Base-by-base conservation (phyloP, 2,797 vertebrate genomes). In the Labeo calbasu region DNA sequence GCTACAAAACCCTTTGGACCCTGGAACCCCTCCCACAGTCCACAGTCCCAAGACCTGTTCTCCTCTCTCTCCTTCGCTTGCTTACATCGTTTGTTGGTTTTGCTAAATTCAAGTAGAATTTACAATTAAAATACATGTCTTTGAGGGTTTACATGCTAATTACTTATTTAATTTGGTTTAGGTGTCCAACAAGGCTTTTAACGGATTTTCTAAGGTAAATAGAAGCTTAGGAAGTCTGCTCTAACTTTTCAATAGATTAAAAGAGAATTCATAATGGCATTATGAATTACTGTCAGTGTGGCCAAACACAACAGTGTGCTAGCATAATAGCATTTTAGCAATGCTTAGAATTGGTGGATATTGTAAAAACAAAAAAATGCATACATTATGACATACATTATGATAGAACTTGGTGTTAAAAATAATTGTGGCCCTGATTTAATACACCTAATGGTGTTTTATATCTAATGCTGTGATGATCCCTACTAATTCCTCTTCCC, bases 191-290 rank as follows among this genome's bases (percentile, higher is more conserved):
- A 92, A 92, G 89, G 92, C 95, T 59, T 96, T 97, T 92, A 97
- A 97, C 90, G 95, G 96, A 95, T 95, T 97, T 87, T 91, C 94
- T 51, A 95, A 97, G 96, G 97, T 98, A 95, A 92, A 77, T 77
- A 48, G 50, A 63, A 23, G 48, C 76, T 75, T 50, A 57, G 68
- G 79, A 84, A 66, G 66, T 4, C 51, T 85, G 40, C 46, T 69
- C 50, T 48, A 36, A 36, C 23, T 14, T 79, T 80, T 19, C 63
- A 21, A 1, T 68, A 43, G 36, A 36, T 23, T 77, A 11, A 15
- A 79, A 69, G 55, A 69, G 23, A 79, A 51, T 65, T 75, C 10
- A 66, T 66, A 72, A n/a, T 59, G 21, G 36, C 15, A 73, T 50
- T 79, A 48, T 61, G 25, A 68, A 68, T 50, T 79, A n/a, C 25